phyloP scores from a whole-genome alignment of 2,797 vertebrate species.

The Hirundo rustica region DNA sequence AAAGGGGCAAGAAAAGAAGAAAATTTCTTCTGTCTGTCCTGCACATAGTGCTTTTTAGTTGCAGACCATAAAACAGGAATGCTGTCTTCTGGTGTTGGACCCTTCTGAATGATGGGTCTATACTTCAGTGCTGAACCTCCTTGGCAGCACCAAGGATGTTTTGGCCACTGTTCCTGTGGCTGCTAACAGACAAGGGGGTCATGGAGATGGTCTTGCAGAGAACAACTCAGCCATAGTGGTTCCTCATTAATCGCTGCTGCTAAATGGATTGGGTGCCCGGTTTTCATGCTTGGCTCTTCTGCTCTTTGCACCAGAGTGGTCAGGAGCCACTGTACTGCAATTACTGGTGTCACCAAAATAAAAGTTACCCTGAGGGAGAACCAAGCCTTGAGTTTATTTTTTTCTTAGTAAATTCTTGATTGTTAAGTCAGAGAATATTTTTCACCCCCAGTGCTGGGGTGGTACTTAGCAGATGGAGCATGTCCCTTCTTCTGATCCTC shows the following conservation, averaged over 20 bases:
- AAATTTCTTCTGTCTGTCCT: background rate
- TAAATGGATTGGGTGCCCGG: background rate
- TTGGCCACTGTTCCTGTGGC: background rate
- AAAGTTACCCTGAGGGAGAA: background rate
- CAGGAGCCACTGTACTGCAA: background rate
- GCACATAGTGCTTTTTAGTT: background rate
- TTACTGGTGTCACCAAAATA: background rate
- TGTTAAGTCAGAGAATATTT: background rate
- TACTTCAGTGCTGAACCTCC: background rate
- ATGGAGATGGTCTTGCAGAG: background rate
- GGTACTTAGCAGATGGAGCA: rapidly evolving
- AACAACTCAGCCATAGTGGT: background rate
- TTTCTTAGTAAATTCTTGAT: background rate
- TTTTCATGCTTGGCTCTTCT: background rate
- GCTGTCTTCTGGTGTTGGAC: background rate
- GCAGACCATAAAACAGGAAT: background rate
- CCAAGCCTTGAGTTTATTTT: background rate
- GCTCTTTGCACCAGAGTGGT: background rate
- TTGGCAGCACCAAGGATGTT: background rate
- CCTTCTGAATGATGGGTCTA: background rate
- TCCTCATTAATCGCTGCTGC: background rate
- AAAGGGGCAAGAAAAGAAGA: background rate
- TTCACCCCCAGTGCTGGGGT: rapidly evolving
- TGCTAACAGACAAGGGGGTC: background rate
- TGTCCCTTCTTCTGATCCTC: background rate